Evolutionary conservation across 92 coral and sea anemone genomes (phyloP).

Genomic region (Paramuricea clavata): DNA sequence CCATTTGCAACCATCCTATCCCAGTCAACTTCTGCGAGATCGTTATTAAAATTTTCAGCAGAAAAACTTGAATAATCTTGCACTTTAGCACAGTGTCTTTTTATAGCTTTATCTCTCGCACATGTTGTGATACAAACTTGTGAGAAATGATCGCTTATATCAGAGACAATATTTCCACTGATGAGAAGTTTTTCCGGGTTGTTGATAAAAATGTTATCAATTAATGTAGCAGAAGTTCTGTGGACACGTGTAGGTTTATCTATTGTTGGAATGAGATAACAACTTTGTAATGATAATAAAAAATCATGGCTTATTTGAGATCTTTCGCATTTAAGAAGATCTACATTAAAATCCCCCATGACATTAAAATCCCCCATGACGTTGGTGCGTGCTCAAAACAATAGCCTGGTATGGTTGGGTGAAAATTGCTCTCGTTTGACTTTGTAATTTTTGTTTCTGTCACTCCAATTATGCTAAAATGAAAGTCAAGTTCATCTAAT

Average conservation of each 20-base stretch:
- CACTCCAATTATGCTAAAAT: too few species aligned
- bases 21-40: constrained; percentile 50
- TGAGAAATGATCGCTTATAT: too few species aligned
- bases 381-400: too few species aligned
- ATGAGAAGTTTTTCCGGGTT: constrained; percentile 42
- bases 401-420: too few species aligned
- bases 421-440: too few species aligned
- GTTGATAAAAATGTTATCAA: constrained; percentile 69
- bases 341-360: too few species aligned
- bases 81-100: neutral
- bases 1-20: constrained; percentile 8
- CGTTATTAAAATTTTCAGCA: constrained; percentile 56
- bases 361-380: too few species aligned
- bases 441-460: too few species aligned
- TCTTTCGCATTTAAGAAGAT: too few species aligned
- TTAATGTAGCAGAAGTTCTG: constrained; percentile 62
- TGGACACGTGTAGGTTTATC: constrained; percentile 65
- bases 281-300: too few species aligned
- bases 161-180: constrained; percentile 73
- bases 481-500: too few species aligned
- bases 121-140: constrained; percentile 44
- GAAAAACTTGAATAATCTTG: constrained; percentile 53
- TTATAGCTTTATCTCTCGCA: constrained; percentile 38
- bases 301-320: too few species aligned
- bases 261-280: constrained; percentile 62